These are phyloP conservation scores for Chesias legatella DNA, from an alignment of 2,888 invertebrate genomes.

Conservation along the genomic window DNA sequence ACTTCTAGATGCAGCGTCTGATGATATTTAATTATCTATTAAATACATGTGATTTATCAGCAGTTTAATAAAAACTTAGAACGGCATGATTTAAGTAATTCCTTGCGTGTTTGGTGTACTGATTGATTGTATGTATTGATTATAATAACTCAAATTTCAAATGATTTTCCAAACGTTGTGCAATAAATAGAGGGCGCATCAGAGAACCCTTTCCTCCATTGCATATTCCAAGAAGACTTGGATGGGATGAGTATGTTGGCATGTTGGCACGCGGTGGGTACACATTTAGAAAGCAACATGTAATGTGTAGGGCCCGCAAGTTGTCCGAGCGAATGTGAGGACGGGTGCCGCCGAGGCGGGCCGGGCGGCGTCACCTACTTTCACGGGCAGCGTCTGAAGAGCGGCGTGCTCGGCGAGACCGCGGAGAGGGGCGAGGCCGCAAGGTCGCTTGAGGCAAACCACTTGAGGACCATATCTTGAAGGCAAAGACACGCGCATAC, in stretches of 20 bases:
- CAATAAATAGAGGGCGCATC: too few species aligned
- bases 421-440: constrained; percentile 44
- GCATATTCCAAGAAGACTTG: too few species aligned
- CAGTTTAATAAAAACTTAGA: constrained; percentile 19
- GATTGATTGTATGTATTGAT: too few species aligned
- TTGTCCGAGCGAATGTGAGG: constrained; percentile 42
- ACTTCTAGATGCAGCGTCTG: constrained; percentile 23
- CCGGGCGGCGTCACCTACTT: constrained; percentile 63
- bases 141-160: too few species aligned
- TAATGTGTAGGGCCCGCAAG: constrained; percentile 55
- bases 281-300: constrained; percentile 66
- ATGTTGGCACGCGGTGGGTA: constrained; percentile 22
- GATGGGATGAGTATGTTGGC: constrained; percentile 14
- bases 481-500: constrained; percentile 67
- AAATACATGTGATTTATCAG: constrained; percentile 26
- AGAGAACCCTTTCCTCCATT: too few species aligned
- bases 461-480: constrained; percentile 75
- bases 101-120: too few species aligned
- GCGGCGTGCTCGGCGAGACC: constrained; percentile 30
- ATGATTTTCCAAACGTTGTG: too few species aligned
- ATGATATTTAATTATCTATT: constrained; percentile 38
- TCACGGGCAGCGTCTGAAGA: constrained; percentile 59
- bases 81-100: too few species aligned
- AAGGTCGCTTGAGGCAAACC: constrained; percentile 80
- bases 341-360: constrained; percentile 45